A percentile compares a stretch with the other conserved stretches of the same genome.
These are phyloP conservation scores for Aleadryas rufinucha DNA, from an alignment of 2,113 vertebrate genomes.

Conservation along the genomic window DNA sequence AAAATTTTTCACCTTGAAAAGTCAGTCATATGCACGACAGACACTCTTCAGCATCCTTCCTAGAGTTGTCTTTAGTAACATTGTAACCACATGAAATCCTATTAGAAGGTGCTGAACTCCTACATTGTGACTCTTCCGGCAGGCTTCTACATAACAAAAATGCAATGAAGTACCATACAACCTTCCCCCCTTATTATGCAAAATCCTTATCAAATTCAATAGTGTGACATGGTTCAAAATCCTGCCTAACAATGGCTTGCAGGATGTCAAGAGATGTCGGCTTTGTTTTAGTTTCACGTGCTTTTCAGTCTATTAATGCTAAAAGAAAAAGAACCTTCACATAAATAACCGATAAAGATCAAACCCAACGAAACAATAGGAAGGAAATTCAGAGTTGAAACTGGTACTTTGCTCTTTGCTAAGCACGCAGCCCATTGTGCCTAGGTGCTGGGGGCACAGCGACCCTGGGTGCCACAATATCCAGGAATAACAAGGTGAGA, in stretches of 20 bases:
- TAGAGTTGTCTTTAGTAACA: not conserved
- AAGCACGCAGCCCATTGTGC: not conserved
- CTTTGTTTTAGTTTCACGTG: conserved; percentile 53
- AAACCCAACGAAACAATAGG: conserved; percentile 25
- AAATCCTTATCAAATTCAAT: conserved; percentile 31
- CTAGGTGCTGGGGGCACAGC: not conserved
- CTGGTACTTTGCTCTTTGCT: not conserved
- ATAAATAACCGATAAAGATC: conserved; percentile 58
- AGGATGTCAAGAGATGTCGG: conserved; percentile 4
- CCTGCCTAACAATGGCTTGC: conserved; percentile 15
- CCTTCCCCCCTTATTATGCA: conserved; percentile 37
- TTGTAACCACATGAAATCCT: conserved; percentile 1
- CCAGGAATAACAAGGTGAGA: not conserved
- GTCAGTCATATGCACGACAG: not conserved
- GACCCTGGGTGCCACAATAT: not conserved
- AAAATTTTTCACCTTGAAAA: not conserved
- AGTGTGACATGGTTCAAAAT: not conserved
- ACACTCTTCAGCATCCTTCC: not conserved
- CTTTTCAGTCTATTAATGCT: not conserved
- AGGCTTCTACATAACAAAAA: conserved; percentile 59
- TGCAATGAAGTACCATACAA: conserved; percentile 7
- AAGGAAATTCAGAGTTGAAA: conserved; percentile 51
- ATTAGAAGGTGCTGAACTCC: conserved; percentile 45
- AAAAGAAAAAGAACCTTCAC: not conserved
- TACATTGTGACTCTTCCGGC: conserved; percentile 24